Percentiles rank a stretch among this genome's conserved stretches.
Evolutionary conservation across 2,888 invertebrate genomes (phyloP).

Genomic region (Automeris io): DNA sequence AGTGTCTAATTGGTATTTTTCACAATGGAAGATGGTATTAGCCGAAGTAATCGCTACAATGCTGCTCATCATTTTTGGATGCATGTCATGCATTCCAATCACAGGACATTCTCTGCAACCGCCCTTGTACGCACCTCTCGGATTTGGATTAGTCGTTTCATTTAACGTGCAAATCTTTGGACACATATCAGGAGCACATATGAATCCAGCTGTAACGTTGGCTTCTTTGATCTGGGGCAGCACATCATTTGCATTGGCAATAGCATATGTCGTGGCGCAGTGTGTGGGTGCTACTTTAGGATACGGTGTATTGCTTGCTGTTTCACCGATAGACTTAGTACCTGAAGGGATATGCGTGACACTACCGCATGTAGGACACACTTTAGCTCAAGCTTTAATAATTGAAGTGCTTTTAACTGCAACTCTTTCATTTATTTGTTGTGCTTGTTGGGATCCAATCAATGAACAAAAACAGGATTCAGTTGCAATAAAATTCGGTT

Average conservation of each 20-base stretch:
- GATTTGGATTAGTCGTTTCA: slow-evolving; percentile 83
- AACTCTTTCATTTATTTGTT: slow-evolving; percentile 80
- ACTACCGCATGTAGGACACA: slow-evolving; percentile 64
- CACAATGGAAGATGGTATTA: slow-evolving; percentile 42
- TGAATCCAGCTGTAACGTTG: slow-evolving; percentile 86
- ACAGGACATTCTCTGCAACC: slow-evolving; percentile 47
- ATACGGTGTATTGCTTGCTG: slow-evolving; percentile 77
- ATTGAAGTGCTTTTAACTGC: slow-evolving; percentile 81
- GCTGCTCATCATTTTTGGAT: slow-evolving; percentile 83
- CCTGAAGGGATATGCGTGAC: slow-evolving; percentile 79
- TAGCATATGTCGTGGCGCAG: slow-evolving; percentile 80
- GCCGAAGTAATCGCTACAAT: slow-evolving; percentile 83
- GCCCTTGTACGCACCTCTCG: slow-evolving; percentile 69
- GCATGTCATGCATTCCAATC: slow-evolving; percentile 81
- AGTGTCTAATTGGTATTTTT: slow-evolving; percentile 29
- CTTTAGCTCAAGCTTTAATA: slow-evolving; percentile 70
- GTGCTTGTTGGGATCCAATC: slow-evolving; percentile 84
- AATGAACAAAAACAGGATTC: slow-evolving; percentile 81
- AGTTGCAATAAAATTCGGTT: slow-evolving; percentile 80
- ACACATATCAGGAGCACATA: slow-evolving; percentile 86
- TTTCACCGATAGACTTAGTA: slow-evolving; percentile 60
- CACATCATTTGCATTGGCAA: slow-evolving; percentile 72
- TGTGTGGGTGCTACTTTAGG: slow-evolving; percentile 82
- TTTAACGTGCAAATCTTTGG: slow-evolving; percentile 84
- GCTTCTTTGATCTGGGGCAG: slow-evolving; percentile 79